These are phyloP conservation scores for Bovichtus diacanthus DNA, from an alignment of 2,797 vertebrate genomes.

Conservation along the genomic window DNA sequence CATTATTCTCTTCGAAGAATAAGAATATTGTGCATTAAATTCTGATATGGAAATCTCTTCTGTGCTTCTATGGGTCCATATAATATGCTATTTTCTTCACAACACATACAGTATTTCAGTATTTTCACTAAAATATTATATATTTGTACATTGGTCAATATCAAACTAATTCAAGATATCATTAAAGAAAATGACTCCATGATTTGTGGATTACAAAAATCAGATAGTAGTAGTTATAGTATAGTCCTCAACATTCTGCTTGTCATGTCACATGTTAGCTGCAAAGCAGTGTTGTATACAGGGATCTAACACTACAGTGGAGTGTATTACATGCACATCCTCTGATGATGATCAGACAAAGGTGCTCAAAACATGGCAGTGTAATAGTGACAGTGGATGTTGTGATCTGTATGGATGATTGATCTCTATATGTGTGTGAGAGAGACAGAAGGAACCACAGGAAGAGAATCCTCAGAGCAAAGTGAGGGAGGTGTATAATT, in stretches of 20 bases:
- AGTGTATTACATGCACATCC: constrained; percentile 4
- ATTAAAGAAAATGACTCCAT: background rate
- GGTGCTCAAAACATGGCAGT: constrained; percentile 42
- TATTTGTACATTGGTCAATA: background rate
- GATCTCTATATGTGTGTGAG: constrained; percentile 36
- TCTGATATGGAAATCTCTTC: background rate
- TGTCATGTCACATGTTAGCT: constrained; percentile 2
- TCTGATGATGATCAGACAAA: constrained; percentile 29
- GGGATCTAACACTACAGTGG: background rate
- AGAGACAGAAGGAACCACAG: background rate
- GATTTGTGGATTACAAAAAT: background rate
- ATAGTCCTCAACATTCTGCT: background rate
- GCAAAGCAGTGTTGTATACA: background rate
- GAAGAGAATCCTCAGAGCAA: constrained; percentile 46
- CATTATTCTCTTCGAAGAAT: background rate
- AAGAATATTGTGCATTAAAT: background rate
- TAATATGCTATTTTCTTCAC: background rate
- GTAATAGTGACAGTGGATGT: constrained; percentile 44
- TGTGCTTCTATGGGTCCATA: background rate
- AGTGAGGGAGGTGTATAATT: constrained; percentile 60
- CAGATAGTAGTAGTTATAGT: background rate
- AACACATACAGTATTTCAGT: too few species aligned
- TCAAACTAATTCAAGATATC: too few species aligned
- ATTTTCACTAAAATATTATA: background rate
- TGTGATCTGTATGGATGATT: constrained; percentile 61